A percentile compares a stretch with the other conserved stretches of the same genome.
phyloP scores from a whole-genome alignment of 2,888 invertebrate genomes.

The Lochmaea crataegi region DNA sequence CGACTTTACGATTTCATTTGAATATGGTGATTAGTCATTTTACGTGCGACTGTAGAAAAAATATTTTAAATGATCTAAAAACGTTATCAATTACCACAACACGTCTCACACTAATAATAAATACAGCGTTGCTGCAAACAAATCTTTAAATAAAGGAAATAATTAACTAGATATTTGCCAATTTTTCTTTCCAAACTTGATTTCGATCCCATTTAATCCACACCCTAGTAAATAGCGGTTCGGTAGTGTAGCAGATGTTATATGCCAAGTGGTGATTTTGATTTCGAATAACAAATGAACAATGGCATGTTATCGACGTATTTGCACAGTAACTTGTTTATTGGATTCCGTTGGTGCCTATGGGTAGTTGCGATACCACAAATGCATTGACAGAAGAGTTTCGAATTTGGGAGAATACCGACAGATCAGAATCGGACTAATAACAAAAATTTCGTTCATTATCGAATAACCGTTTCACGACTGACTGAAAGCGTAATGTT shows the following conservation, averaged over 20 bases:
- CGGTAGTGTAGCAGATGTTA: not conserved
- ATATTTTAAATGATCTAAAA: too few species aligned
- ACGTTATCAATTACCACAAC: too few species aligned
- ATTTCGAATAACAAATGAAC: constrained; percentile 19
- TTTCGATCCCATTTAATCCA: not conserved
- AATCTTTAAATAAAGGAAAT: too few species aligned
- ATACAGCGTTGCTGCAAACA: too few species aligned
- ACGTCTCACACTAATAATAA: too few species aligned
- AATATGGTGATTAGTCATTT: too few species aligned
- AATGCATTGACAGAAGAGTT: not conserved
- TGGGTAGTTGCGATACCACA: not conserved
- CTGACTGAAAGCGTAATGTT: too few species aligned
- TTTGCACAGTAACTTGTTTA: not conserved
- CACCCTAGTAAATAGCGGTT: not conserved
- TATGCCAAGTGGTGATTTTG: not conserved
- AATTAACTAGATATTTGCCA: too few species aligned
- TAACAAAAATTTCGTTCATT: not conserved
- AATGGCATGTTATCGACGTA: constrained; percentile 16
- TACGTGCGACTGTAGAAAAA: too few species aligned
- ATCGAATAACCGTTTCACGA: too few species aligned
- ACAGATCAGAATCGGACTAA: not conserved
- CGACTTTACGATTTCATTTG: too few species aligned
- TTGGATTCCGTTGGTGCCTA: constrained; percentile 5
- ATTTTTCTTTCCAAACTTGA: not conserved
- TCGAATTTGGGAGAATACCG: not conserved